Base-by-base conservation (phyloP, 1,140 invertebrate genomes). In the Megalonaias nervosa region DNA sequence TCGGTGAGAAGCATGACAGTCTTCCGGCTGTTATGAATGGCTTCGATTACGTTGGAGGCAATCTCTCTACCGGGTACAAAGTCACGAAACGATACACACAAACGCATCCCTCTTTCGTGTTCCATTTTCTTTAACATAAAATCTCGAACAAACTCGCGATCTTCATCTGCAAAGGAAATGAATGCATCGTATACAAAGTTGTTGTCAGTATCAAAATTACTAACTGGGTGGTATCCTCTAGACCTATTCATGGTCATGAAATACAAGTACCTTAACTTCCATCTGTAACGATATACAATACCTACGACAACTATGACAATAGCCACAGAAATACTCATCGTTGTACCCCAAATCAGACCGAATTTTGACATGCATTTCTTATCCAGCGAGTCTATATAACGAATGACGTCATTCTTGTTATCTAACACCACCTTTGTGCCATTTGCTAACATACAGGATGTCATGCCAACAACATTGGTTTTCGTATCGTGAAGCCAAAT, bases 1-100 rank as follows among this genome's bases (percentile, higher is more conserved):
- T 93, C 91, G 77, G 11, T 93, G 59, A 94, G 90, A 19, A 94
- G 85, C 26, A 94, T 87, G 59, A 94, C 87, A 23, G 93, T 93
- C 87, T 92, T 93, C 65, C 92, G 91, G 84, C 93, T 94, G 71
- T 92, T 91, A 21, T 92, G 91, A 59, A 94, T 93, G 79, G 92
- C 92, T 65, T 91, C 91, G n/a, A 94, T 86, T 68, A 95, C 93
- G 77, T 92, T 92, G 82, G 93, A 93, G 1, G 93, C 93, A 73
- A 94, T 94, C 61, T 73, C 79, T 2, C 75, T 71, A 19, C 87
- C 87, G 19, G 84, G 82, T 13, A 75, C 57, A 74, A 87, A 88
- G 71, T 88, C 82, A 31, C 82, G 74, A n/a, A 84, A 61, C 72
- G 87, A 85, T 38, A 86, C 56, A 75, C 85, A 85, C n/a, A 86